Conservation (phyloP, 2,113 vertebrate species). For the Ciconia stormi region DNA sequence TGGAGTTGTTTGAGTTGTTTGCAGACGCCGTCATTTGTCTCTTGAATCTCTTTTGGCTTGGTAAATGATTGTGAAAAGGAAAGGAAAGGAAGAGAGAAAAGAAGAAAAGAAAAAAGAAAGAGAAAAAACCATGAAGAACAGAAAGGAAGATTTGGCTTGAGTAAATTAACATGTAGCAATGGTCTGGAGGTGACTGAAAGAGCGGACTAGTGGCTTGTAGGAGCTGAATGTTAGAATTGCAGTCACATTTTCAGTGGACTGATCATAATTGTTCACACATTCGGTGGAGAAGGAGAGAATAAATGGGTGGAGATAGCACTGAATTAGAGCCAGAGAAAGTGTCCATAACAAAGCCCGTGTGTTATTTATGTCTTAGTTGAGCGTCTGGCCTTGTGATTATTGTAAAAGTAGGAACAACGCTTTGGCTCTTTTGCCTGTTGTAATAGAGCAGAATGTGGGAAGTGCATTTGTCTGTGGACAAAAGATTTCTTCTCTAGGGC, state of each 20-base stretch:
- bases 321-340: background rate
- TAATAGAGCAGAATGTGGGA: background rate
- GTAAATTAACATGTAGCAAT: background rate
- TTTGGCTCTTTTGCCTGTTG: background rate
- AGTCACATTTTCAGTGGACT: background rate
- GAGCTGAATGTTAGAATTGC: background rate
- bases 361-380: background rate
- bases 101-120: no score
- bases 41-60: background rate
- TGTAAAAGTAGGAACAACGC: background rate
- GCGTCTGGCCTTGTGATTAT: background rate
- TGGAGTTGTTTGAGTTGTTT: background rate
- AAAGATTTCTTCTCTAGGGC: background rate
- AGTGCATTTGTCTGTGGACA: constrained; percentile 9
- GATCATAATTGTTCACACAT: background rate
- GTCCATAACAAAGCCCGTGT: background rate
- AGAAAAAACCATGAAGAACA: background rate
- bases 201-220: background rate
- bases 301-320: background rate
- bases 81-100: background rate
- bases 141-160: background rate
- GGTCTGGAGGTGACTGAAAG: background rate
- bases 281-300: background rate
- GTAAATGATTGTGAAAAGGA: background rate
- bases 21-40: background rate